Evolutionary conservation across 2,797 vertebrate genomes (phyloP), one percentile per base, ranked within the genome.

Genomic region (Rousettus madagascariensis): DNA sequence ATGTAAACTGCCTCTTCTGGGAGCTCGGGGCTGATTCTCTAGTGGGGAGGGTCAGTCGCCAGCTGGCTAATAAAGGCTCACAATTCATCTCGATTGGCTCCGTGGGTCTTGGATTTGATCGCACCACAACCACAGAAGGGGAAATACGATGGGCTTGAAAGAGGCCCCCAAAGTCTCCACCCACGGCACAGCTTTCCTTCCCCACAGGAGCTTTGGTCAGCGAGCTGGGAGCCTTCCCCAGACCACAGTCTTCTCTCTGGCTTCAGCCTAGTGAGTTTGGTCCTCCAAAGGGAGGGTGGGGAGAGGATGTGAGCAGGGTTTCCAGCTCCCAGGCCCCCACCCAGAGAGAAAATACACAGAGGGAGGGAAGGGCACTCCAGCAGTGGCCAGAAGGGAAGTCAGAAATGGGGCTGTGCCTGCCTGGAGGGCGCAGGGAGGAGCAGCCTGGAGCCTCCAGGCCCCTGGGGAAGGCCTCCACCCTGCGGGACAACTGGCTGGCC

Each of bases 291-390:
- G 78, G 90, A 91, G 95, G 97, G 92, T 85, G 85, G 79, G 46
- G 86, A 95, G 87, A 96, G 94, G 96, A 96, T 95, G 51, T 96
- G 77, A 92, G 24, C 84, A 89, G 72, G 69, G 84, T 59, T 92
- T 96, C 87, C 95, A 97, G 82, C 43, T 94, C 80, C 74, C 24
- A n/a, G 94, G 87, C 88, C 84, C 88, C 95, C 96, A 97, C 96
- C 95, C 97, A 94, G 80, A 97, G 92, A 92, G 82, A 96, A 97
- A 96, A 96, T 68, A 92, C 80, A 95, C 86, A 65, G 77, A 75
- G 82, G 43, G 88, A 94, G 72, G 90, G 94, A 77, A 61, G 85
- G 95, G 82, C 84, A 74, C 61, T 77, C 83, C 69, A 61, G 43
- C 88, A 78, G 80, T 15, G 77, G 85, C 93, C 95, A 97, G 94